Evolutionary conservation across 1,140 invertebrate genomes (phyloP).

Genomic region (Nomia melanderi): DNA sequence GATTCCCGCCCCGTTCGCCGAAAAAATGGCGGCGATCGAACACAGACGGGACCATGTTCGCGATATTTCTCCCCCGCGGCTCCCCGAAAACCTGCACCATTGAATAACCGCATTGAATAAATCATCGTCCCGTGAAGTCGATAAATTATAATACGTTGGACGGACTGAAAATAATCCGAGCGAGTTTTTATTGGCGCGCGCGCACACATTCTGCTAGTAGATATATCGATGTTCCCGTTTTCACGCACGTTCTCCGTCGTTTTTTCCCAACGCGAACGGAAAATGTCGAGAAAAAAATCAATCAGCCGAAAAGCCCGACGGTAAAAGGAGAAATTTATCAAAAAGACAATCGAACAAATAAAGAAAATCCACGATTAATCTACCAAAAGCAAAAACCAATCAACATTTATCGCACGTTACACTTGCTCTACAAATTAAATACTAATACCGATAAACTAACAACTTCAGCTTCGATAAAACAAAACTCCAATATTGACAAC

Average conservation of each 20-base stretch:
- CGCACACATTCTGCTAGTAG: neutral
- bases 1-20: too few species aligned
- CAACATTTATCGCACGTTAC: too few species aligned
- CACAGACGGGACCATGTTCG: neutral
- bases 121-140: slow-evolving; percentile 9
- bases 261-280: neutral
- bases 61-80: neutral
- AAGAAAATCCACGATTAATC: too few species aligned
- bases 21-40: too few species aligned
- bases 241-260: neutral
- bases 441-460: too few species aligned
- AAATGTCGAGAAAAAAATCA: neutral
- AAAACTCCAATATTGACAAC: too few species aligned
- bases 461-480: neutral
- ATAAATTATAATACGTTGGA: slow-evolving; percentile 24
- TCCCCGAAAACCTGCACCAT: neutral
- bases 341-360: too few species aligned
- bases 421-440: too few species aligned
- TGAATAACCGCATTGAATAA: slow-evolving; percentile 2
- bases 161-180: slow-evolving; percentile 7
- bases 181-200: neutral
- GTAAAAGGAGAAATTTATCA: too few species aligned
- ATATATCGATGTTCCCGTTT: neutral
- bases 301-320: neutral
- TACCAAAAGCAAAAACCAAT: too few species aligned